phyloP scores from a whole-genome alignment of 2,888 invertebrate genomes.

The Dryobotodes eremita region DNA sequence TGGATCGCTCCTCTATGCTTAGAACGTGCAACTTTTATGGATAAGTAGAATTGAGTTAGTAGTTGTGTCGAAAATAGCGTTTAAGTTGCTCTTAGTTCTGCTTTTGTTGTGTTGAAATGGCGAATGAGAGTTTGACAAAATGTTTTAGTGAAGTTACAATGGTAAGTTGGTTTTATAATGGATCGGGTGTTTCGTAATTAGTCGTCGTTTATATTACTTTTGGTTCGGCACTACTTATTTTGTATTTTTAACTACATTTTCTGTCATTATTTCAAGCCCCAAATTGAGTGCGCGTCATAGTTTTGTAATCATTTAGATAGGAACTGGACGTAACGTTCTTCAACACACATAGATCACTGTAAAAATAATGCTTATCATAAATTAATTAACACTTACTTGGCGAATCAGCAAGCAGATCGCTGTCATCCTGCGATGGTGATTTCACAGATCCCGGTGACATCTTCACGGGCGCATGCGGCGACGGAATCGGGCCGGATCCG shows the following conservation, averaged over 20 bases:
- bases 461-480: conserved; percentile 91
- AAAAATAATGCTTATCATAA: not conserved
- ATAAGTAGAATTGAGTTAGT: conserved; percentile 87
- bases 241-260: not conserved
- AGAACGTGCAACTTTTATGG: conserved; percentile 86
- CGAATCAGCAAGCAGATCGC: conserved; percentile 95
- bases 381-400: conserved; percentile 93
- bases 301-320: not conserved
- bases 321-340: not conserved
- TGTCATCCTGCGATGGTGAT: conserved; percentile 92
- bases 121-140: conserved; percentile 69
- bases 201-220: conserved; percentile 3
- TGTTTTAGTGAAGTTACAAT: conserved; percentile 57
- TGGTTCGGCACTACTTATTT: not conserved
- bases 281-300: not conserved
- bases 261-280: not conserved
- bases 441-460: conserved; percentile 92
- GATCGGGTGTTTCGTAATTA: conserved; percentile 21
- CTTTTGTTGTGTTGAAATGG: conserved; percentile 75
- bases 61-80: conserved; percentile 83
- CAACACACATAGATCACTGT: not conserved
- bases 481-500: conserved; percentile 86
- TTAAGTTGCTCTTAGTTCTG: conserved; percentile 78
- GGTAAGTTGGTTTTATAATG: conserved; percentile 51
- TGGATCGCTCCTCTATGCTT: conserved; percentile 87